These are phyloP conservation scores for Palythoa heliodiscus DNA, from an alignment of 92 coral and sea anemone genomes.

Conservation along the genomic window DNA sequence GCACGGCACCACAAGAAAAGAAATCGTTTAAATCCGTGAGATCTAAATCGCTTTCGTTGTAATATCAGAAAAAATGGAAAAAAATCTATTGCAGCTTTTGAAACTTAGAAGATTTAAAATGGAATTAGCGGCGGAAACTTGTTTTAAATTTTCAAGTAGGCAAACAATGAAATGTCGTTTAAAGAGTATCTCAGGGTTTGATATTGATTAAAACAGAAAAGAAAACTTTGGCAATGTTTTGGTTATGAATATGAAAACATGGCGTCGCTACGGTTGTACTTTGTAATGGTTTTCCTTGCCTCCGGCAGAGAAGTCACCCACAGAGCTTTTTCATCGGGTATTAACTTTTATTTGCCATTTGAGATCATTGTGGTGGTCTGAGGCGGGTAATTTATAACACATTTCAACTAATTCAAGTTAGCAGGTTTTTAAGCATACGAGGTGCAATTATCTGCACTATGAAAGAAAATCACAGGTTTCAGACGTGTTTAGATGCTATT, in stretches of 20 bases:
- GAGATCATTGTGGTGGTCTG: slow-evolving; percentile 3
- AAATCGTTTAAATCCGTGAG: too few relatives aligned
- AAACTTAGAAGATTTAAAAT: slow-evolving; percentile 2
- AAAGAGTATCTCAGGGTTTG: slow-evolving; percentile 3
- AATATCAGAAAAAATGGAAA: background rate
- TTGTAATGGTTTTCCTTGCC: slow-evolving; percentile 41
- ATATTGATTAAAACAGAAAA: slow-evolving; percentile 19
- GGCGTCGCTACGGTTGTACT: slow-evolving; percentile 27
- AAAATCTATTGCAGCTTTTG: slow-evolving; percentile 11
- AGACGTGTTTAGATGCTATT: background rate
- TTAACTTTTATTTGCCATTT: slow-evolving; percentile 25
- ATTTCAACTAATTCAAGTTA: slow-evolving; percentile 39
- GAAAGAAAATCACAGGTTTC: slow-evolving; percentile 22
- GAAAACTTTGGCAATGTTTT: slow-evolving; percentile 20
- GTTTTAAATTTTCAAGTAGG: slow-evolving; percentile 13
- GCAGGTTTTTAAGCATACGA: slow-evolving; percentile 19
- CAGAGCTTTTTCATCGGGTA: slow-evolving; percentile 13
- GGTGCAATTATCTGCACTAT: slow-evolving; percentile 21
- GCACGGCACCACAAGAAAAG: too few relatives aligned
- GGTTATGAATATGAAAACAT: slow-evolving; percentile 27
- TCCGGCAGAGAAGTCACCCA: slow-evolving; percentile 30
- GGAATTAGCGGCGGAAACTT: slow-evolving; percentile 26
- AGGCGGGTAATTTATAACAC: slow-evolving; percentile 31
- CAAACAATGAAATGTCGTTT: slow-evolving; percentile 33
- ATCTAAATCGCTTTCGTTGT: too few relatives aligned